Evolutionary conservation across 1,140 invertebrate species (phyloP), one percentile per base, ranked within the genome.

Genomic region (Brevipalpus yothersi): DNA sequence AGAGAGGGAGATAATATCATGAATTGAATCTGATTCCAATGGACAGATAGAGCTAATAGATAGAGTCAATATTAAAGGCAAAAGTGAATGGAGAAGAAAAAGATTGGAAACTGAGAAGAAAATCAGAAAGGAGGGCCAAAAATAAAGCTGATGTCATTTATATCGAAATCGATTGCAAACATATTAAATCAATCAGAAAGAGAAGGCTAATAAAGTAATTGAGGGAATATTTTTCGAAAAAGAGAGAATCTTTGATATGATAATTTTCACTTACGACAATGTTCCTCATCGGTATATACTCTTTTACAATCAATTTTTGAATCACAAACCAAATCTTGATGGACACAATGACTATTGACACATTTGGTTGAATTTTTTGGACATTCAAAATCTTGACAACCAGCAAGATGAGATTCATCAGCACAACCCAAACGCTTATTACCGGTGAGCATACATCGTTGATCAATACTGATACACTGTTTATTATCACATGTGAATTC

Each of bases 281-380:
- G 10, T 54, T 58, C 58, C 49, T 66, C 65, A 57, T 66, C 65
- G 0, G 65, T 64, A 45, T 63, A 61, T 53, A 64, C 63, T 11
- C 59, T 41, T n/a, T 58, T 54, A 43, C 65, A 66, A 23, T 65
- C 64, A 8, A 60, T 40, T 12, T 53, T 53, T 53, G 61, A 58
- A 58, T 66, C 55, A 58, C 65, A 65, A 8, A 63, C 41, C 1
- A 61, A 19, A n/a, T 59, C 51, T 58, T 51, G 60, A 13, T 57
- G 40, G 15, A 65, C 12, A 23, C 64, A 65, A 53, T 53, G 49
- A 41, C 40, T 54, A 15, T 56, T 8, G 60, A 59, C 4, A 60
- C 51, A 41, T 11, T 31, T 4, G 43, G 23, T 42, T 45, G 42
- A 15, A 56, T 60, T n/a, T 41, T 15, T 55, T 56, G 41, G 58